Conservation (phyloP, 2,888 invertebrate genomes). For the Syrista parreyssii region DNA sequence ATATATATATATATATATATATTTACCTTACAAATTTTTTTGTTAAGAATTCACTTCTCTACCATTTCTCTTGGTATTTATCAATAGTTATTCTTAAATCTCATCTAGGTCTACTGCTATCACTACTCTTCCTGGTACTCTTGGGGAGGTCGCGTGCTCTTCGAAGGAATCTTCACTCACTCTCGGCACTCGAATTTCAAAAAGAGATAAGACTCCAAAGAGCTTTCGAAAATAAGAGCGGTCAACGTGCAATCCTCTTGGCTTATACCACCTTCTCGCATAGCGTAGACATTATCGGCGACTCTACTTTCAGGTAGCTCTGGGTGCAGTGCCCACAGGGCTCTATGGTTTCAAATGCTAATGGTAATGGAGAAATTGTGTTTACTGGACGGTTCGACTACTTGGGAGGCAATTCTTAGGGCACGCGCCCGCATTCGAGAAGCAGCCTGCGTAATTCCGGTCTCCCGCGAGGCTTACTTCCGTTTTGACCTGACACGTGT, state of each 20-base stretch:
- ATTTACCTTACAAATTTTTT: not conserved
- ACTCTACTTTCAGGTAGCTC: slow-evolving; percentile 12
- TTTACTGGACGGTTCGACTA: slow-evolving; percentile 18
- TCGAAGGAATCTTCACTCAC: not conserved
- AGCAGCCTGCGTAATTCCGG: slow-evolving; percentile 34
- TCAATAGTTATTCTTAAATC: not conserved
- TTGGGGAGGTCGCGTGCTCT: not conserved
- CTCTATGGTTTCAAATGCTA: not conserved
- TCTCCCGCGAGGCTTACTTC: slow-evolving; percentile 37
- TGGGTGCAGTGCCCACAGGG: not conserved
- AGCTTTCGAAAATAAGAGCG: not conserved
- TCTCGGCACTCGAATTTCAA: not conserved
- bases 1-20: not conserved
- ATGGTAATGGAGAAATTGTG: slow-evolving; percentile 58
- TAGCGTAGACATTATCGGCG: slow-evolving; percentile 14
- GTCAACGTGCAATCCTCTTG: not conserved
- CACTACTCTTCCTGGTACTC: not conserved
- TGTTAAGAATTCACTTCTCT: not conserved
- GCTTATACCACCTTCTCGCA: slow-evolving; percentile 18
- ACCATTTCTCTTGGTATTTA: not conserved
- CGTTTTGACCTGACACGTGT: slow-evolving; percentile 22
- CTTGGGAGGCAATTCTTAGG: slow-evolving; percentile 16
- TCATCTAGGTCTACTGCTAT: not conserved
- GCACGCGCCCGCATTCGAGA: slow-evolving; percentile 59
- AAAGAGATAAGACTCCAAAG: not conserved